A percentile compares a stretch with the other conserved stretches of the same genome.
Evolutionary conservation across 2,888 invertebrate genomes (phyloP).

Genomic region (Volucella inflata): DNA sequence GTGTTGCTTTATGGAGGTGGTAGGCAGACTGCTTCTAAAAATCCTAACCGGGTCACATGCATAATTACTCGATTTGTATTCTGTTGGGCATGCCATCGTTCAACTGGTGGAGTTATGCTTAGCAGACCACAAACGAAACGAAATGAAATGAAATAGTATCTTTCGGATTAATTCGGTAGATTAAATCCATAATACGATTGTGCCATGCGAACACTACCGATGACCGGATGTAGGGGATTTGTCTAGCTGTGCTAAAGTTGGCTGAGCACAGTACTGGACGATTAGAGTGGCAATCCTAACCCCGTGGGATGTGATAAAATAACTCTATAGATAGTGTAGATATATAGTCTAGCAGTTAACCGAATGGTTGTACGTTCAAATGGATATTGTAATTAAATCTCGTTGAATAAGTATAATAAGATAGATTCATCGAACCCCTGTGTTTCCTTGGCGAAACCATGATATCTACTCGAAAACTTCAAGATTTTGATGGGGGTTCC

Average conservation of each 20-base stretch:
- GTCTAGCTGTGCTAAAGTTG: not conserved
- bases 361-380: constrained; percentile 26
- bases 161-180: constrained; percentile 44
- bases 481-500: no score
- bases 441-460: not conserved
- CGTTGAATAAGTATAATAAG: constrained; percentile 4
- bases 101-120: constrained; percentile 50
- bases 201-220: not conserved
- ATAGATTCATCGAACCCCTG: constrained; percentile 17
- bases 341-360: not conserved
- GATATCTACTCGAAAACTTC: no score
- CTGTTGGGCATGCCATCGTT: constrained; percentile 28
- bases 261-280: not conserved
- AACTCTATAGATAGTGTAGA: not conserved
- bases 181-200: constrained; percentile 33
- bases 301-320: not conserved
- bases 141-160: constrained; percentile 61
- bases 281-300: not conserved
- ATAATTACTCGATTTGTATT: constrained; percentile 59
- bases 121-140: constrained; percentile 55
- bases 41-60: constrained; percentile 26
- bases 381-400: constrained; percentile 29
- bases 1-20: constrained; percentile 4
- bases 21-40: no score
- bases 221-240: not conserved